A percentile compares a stretch with the other conserved stretches of the same genome.
These are phyloP conservation scores for Corythucha ciliata DNA, from an alignment of 2,888 invertebrate species.

Conservation along the genomic window DNA sequence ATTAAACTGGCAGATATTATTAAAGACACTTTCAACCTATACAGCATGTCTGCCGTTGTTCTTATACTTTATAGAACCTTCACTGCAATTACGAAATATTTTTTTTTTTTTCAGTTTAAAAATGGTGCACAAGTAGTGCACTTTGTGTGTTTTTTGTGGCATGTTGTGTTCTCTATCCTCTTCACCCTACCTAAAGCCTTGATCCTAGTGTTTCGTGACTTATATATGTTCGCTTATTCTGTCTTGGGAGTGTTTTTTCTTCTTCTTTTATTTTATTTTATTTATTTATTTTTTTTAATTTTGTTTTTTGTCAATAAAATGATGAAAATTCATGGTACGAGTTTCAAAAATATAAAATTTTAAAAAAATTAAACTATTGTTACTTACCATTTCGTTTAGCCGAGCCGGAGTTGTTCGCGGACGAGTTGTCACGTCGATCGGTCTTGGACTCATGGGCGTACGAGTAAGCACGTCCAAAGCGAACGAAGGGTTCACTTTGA, in stretches of 20 bases:
- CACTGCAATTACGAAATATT: too few species aligned
- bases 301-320: too few species aligned
- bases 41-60: background rate
- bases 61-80: too few species aligned
- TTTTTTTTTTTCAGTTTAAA: conserved; percentile 19
- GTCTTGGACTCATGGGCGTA: conserved; percentile 89
- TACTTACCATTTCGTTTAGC: conserved; percentile 49
- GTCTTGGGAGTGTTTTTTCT: conserved; percentile 15
- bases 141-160: conserved; percentile 29
- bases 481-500: conserved; percentile 91
- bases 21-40: too few species aligned
- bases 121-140: background rate
- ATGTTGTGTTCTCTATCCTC: conserved; percentile 23
- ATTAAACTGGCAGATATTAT: background rate
- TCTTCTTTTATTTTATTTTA: background rate
- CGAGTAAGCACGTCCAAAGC: conserved; percentile 88
- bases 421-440: conserved; percentile 80
- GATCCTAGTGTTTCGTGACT: conserved; percentile 36
- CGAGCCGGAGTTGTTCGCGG: conserved; percentile 96
- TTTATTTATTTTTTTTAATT: background rate
- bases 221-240: conserved; percentile 34
- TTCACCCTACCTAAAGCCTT: conserved; percentile 28
- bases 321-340: background rate
- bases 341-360: background rate
- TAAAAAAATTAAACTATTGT: background rate